These are phyloP conservation scores for Limnephilus auricula DNA, from an alignment of 2,888 invertebrate genomes.

Conservation along the genomic window DNA sequence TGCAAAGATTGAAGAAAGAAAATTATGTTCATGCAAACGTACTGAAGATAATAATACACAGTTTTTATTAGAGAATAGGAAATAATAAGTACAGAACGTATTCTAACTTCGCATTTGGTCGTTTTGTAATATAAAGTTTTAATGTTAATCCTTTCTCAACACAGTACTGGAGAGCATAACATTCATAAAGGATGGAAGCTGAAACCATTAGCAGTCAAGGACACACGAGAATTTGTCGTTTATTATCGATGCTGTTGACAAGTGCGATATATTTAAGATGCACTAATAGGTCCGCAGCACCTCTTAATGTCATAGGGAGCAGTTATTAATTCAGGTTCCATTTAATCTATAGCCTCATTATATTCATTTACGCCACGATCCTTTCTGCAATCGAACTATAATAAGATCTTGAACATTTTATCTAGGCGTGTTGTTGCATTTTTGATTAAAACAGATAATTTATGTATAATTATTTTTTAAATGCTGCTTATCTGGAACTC, in stretches of 20 bases:
- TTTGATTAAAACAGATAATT: background rate
- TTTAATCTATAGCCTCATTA: conserved; percentile 23
- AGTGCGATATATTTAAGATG: conserved; percentile 27
- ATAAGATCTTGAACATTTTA: background rate
- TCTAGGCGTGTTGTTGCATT: background rate
- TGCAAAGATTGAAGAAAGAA: too few relatives aligned
- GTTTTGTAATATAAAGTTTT: background rate
- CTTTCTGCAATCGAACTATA: background rate
- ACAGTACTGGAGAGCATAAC: background rate
- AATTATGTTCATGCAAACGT: background rate
- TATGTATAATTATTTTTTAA: background rate
- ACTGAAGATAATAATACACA: background rate
- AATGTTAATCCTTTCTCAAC: background rate
- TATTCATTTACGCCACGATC: background rate
- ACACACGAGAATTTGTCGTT: conserved; percentile 9
- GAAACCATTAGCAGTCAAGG: conserved; percentile 16
- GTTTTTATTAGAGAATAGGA: background rate
- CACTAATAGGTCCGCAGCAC: conserved; percentile 20
- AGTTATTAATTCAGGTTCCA: conserved; percentile 8
- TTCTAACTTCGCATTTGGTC: background rate
- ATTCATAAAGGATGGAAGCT: background rate
- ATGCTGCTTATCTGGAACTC: background rate
- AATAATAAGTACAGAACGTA: too few relatives aligned
- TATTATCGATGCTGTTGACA: conserved; percentile 24
- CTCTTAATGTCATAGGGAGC: conserved; percentile 12